These are phyloP conservation scores for Cecropterus lyciades DNA, from an alignment of 1,140 invertebrate species.

Conservation along the genomic window DNA sequence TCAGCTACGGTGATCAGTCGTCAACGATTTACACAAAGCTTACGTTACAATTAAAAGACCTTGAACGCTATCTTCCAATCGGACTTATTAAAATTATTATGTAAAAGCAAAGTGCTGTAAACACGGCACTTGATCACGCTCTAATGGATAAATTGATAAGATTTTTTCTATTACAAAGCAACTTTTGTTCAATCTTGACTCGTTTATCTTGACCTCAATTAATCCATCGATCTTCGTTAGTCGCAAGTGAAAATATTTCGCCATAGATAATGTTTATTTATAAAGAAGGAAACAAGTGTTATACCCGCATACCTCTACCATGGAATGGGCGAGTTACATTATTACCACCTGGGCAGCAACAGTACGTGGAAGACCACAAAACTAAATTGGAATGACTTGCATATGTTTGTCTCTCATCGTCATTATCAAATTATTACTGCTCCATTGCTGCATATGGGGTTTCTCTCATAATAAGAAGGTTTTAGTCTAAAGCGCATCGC, in stretches of 20 bases:
- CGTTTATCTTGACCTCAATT: conserved; percentile 31
- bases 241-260: conserved; percentile 16
- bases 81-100: conserved; percentile 34
- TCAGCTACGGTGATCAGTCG: neutral
- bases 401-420: no score
- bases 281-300: neutral
- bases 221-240: conserved; percentile 30
- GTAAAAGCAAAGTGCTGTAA: conserved; percentile 30
- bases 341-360: no score
- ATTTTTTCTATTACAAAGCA: conserved; percentile 29
- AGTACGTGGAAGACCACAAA: no score
- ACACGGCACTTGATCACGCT: conserved; percentile 23
- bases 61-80: conserved; percentile 14
- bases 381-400: no score
- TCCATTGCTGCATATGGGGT: no score
- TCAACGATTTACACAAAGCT: conserved; percentile 10
- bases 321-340: no score
- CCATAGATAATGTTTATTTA: conserved; percentile 1
- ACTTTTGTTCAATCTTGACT: conserved; percentile 27
- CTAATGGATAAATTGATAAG: conserved; percentile 27
- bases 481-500: no score
- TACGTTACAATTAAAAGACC: conserved; percentile 11
- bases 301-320: no score
- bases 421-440: no score
- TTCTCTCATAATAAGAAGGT: no score